These are phyloP conservation scores for Hemithea aestivaria DNA, from an alignment of 2,888 invertebrate species.

Conservation along the genomic window DNA sequence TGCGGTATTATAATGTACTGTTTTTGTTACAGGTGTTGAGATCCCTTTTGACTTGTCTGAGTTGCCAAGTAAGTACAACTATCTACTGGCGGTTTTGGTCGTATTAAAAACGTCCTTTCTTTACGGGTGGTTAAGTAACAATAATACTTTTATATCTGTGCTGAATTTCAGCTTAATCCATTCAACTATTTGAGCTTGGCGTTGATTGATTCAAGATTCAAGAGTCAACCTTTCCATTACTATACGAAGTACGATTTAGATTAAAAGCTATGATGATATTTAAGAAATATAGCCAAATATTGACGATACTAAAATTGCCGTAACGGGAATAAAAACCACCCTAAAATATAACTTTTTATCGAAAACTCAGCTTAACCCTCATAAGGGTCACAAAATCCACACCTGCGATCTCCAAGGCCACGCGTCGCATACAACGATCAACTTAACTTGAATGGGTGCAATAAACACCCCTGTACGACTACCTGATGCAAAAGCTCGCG, in stretches of 20 bases:
- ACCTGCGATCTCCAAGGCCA: conserved; percentile 34
- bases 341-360: neutral
- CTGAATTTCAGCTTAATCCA: too few relatives aligned
- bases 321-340: too few relatives aligned
- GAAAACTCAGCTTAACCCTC: neutral
- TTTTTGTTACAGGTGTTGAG: conserved; percentile 32
- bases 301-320: too few relatives aligned
- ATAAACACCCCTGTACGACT: conserved; percentile 20
- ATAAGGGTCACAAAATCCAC: conserved; percentile 28
- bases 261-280: too few relatives aligned
- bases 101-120: too few relatives aligned
- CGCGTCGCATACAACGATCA: conserved; percentile 31
- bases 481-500: conserved; percentile 20
- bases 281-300: too few relatives aligned
- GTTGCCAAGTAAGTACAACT: conserved; percentile 21
- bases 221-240: too few relatives aligned
- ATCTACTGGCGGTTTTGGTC: neutral
- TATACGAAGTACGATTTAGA: too few relatives aligned
- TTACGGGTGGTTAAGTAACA: too few relatives aligned
- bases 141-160: too few relatives aligned
- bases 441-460: conserved; percentile 37
- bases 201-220: too few relatives aligned
- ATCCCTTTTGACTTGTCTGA: conserved; percentile 19
- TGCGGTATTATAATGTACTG: neutral
- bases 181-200: too few relatives aligned